Conservation (phyloP, 2,113 vertebrate genomes). For the Cacatua alba region DNA sequence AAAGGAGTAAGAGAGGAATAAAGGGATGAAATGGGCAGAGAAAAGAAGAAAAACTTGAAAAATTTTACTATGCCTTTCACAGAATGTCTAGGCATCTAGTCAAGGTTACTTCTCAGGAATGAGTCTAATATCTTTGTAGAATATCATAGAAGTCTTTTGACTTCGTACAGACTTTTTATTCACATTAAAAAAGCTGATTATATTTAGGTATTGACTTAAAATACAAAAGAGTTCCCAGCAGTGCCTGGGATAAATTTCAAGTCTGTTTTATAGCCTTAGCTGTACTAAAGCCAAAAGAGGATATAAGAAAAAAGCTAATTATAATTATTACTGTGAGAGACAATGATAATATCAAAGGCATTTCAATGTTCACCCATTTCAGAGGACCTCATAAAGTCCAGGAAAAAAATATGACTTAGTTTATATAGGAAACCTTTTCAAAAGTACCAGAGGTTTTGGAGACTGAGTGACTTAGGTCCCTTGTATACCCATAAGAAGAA, state of each 20-base stretch:
- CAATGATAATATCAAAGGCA: conserved; percentile 50
- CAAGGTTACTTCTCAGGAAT: background rate
- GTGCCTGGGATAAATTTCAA: conserved; percentile 35
- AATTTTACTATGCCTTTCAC: background rate
- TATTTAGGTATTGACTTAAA: conserved; percentile 53
- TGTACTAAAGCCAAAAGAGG: conserved; percentile 49
- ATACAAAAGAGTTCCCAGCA: conserved; percentile 23
- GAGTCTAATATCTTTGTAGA: background rate
- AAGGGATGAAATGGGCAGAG: background rate
- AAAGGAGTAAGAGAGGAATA: background rate
- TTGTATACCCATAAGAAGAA: background rate
- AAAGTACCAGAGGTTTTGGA: background rate
- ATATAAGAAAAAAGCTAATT: conserved; percentile 62
- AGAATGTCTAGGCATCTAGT: background rate
- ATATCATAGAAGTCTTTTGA: background rate
- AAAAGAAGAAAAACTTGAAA: background rate
- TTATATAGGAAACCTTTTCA: background rate
- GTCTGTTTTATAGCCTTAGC: conserved; percentile 39
- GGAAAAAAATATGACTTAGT: background rate
- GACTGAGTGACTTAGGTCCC: background rate
- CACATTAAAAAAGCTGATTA: conserved; percentile 12
- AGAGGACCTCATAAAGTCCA: conserved; percentile 16
- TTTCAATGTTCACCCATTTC: conserved; percentile 46
- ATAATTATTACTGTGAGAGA: conserved; percentile 52
- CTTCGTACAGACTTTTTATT: background rate